Base-by-base conservation (phyloP, 1,140 invertebrate genomes). In the Branchinecta lindahli region DNA sequence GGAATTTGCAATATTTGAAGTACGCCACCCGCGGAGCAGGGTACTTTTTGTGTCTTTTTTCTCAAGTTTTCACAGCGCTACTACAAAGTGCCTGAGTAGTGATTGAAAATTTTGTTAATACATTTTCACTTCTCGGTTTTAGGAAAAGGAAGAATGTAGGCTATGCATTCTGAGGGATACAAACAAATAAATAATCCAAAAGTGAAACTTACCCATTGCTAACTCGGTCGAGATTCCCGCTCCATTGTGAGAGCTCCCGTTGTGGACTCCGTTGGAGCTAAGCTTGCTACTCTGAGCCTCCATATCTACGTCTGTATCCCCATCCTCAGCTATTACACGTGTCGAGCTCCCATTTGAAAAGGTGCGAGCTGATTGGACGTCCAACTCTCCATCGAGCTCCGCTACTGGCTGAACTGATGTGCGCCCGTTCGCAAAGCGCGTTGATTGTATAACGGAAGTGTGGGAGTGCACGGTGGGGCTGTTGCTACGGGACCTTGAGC, bases 391-490 rank as follows among this genome's bases (percentile, higher is more conserved):
- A 61, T 61, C 52, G 18, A 61, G 12, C 18, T 61, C 52, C 12
- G 6, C 52, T 15, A 61, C 18, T 61, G 52, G 18, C 18, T 61
- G 52, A 3, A 15, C 52, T 33, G 33, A 33, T 15, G 52, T 61
- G 12, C 18, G 12, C 15, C 70, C 70, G 21, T 70, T 70, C 10
- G 68, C 46, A 69, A 45, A 69, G 3, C 44, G 69, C 66, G 86
- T 87, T 70, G 86, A 87, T 77, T 88, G 86, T 76, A 88, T 87
- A 61, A 88, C 86, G 70, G 85, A 87, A 61, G 86, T 86, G 79
- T 87, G 86, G 78, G 83, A 81, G 21, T 82, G 74, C 71, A 73
- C 69, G 69, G 74, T 78, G 8, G 79, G 78, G 74, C 78, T 80
- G 71, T 74, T 77, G 73, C 75, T 74, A 68, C 72, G 69, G 20